Conservation (phyloP, 2,888 invertebrate genomes). For the Sabellastarte sp. region DNA sequence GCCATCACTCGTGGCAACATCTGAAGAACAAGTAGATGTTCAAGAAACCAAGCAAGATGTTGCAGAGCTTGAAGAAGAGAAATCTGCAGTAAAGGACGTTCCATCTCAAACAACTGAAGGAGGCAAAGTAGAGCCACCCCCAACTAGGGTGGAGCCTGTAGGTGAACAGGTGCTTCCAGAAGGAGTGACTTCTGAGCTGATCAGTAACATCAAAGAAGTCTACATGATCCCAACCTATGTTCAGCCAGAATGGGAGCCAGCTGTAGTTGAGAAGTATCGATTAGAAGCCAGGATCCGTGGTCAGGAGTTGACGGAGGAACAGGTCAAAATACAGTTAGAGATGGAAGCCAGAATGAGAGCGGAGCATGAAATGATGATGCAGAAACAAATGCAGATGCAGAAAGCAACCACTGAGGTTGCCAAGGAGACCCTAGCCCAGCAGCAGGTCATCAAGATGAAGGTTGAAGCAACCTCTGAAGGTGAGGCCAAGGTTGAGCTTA, state of each 20-base stretch:
- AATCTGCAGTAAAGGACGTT: conserved; percentile 18
- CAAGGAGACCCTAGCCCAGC: not conserved
- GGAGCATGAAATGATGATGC: not conserved
- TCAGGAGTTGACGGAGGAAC: conserved; percentile 1
- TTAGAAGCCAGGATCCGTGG: conserved; percentile 21
- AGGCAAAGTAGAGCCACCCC: conserved; percentile 20
- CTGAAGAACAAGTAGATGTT: conserved; percentile 25
- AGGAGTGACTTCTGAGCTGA: conserved; percentile 24
- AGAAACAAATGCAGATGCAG: not conserved
- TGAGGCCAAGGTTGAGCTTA: not conserved
- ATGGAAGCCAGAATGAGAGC: not conserved
- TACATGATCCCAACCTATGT: conserved; percentile 28
- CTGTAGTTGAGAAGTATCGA: conserved; percentile 29
- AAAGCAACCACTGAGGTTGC: too few relatives aligned
- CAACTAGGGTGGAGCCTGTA: conserved; percentile 16
- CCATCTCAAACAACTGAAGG: conserved; percentile 13
- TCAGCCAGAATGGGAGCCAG: conserved; percentile 28
- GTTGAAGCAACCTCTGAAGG: not conserved
- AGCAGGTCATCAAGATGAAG: not conserved
- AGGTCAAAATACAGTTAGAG: not conserved
- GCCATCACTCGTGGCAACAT: conserved; percentile 22
- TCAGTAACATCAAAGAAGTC: conserved; percentile 30
- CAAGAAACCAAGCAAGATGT: conserved; percentile 22
- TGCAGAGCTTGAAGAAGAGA: conserved; percentile 21
- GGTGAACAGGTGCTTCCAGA: conserved; percentile 22